phyloP scores from a whole-genome alignment of 2,888 invertebrate genomes.

The Cryptus armator region DNA sequence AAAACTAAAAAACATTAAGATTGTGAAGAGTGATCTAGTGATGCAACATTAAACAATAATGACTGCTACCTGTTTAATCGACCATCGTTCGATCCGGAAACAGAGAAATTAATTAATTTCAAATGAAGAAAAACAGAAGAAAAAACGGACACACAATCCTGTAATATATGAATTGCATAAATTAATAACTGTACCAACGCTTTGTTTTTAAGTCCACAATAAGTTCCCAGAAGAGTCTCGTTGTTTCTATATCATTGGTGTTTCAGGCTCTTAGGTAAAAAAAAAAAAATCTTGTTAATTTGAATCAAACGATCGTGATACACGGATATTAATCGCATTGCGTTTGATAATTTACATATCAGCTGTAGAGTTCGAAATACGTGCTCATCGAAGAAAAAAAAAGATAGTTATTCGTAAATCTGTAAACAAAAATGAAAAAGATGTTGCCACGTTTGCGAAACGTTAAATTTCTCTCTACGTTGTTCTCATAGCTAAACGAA shows the following conservation, averaged over 20 bases:
- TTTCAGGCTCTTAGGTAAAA: conserved; percentile 22
- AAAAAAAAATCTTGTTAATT: conserved; percentile 17
- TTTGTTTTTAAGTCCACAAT: conserved; percentile 40
- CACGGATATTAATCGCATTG: not conserved
- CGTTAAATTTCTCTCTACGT: conserved; percentile 36
- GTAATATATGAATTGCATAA: conserved; percentile 74
- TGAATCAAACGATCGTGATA: conserved; percentile 38
- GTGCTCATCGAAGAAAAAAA: conserved; percentile 18
- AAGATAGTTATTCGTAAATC: conserved; percentile 55
- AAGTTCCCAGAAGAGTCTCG: conserved; percentile 38
- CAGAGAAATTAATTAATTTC: conserved; percentile 70
- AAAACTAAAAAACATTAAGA: conserved; percentile 35
- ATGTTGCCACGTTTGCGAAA: conserved; percentile 37
- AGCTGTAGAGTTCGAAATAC: conserved; percentile 44
- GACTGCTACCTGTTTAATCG: conserved; percentile 66
- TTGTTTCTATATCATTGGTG: conserved; percentile 17
- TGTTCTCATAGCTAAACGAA: conserved; percentile 39
- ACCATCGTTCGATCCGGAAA: conserved; percentile 68
- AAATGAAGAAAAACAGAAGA: conserved; percentile 10
- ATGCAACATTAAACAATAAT: conserved; percentile 72
- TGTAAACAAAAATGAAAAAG: conserved; percentile 29
- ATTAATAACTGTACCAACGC: conserved; percentile 72
- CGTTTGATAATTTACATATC: conserved; percentile 63
- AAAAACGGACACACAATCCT: conserved; percentile 48
- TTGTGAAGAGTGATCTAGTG: conserved; percentile 59